Conservation (phyloP, 2,113 vertebrate species). For the Lontra canadensis region DNA sequence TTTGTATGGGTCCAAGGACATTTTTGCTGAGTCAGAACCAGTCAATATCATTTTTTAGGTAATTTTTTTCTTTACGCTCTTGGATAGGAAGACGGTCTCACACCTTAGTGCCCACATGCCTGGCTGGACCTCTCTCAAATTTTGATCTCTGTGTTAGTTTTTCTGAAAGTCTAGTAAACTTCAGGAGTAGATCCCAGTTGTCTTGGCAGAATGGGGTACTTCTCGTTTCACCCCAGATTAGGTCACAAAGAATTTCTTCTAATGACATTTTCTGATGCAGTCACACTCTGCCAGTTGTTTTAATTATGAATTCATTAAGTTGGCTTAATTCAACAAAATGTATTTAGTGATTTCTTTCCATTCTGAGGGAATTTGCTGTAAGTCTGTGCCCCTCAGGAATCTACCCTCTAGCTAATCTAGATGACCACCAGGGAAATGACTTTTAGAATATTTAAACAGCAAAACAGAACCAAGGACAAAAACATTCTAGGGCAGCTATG, state of each 20-base stretch:
- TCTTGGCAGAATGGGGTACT: background rate
- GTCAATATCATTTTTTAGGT: background rate
- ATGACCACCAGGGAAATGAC: background rate
- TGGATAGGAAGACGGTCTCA: background rate
- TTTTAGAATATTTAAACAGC: background rate
- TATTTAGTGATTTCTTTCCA: background rate
- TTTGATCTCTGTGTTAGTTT: background rate
- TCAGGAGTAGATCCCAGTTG: background rate
- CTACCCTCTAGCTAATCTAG: background rate
- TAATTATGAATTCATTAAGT: constrained; percentile 3
- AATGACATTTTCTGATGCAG: background rate
- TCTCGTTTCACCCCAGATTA: background rate
- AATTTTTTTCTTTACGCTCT: background rate
- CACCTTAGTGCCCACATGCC: background rate
- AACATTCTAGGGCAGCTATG: background rate
- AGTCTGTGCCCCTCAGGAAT: background rate
- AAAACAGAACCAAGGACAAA: constrained; percentile 13
- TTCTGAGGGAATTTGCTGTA: background rate
- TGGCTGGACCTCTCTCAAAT: background rate
- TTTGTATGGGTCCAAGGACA: background rate
- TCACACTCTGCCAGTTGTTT: background rate
- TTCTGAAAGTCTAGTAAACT: background rate
- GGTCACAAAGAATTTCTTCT: background rate
- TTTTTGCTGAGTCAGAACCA: background rate
- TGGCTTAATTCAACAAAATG: background rate